Percentiles rank a stretch among this genome's conserved stretches.
Evolutionary conservation across 2,113 vertebrate genomes (phyloP).

Genomic region (Holacanthus passer): DNA sequence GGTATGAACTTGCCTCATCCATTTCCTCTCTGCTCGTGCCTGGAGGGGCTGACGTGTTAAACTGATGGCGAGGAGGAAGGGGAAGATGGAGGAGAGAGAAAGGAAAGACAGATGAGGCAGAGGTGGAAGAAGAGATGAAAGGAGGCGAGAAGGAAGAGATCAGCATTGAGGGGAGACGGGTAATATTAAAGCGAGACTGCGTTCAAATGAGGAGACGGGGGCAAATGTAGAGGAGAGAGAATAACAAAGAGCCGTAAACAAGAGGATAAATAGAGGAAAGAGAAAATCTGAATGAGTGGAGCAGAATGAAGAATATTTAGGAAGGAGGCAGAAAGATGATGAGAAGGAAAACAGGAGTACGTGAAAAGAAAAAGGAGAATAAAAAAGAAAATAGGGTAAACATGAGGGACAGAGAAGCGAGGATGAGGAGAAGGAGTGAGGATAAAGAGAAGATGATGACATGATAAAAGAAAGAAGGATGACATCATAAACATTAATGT

Average conservation of each 20-base stretch:
- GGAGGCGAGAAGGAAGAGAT: slow-evolving; percentile 30
- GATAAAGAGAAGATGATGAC: slow-evolving; percentile 1
- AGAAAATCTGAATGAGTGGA: not conserved
- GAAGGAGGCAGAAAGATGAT: not conserved
- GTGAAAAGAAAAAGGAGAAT: not conserved
- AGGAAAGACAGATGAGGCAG: slow-evolving; percentile 42
- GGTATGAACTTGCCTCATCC: slow-evolving; percentile 46
- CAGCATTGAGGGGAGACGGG: slow-evolving; percentile 18
- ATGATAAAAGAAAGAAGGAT: slow-evolving; percentile 13
- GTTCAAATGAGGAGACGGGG: slow-evolving; percentile 17
- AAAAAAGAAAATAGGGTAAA: not conserved
- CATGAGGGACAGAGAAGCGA: not conserved
- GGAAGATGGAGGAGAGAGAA: slow-evolving; percentile 26
- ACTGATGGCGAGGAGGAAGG: slow-evolving; percentile 19
- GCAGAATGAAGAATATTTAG: not conserved
- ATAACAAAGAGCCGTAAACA: slow-evolving; percentile 11
- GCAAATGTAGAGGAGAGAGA: not conserved
- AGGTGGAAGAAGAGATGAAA: slow-evolving; percentile 58
- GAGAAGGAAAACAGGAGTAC: not conserved
- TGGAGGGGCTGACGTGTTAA: slow-evolving; percentile 54
- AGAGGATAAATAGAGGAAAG: not conserved
- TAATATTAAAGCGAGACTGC: slow-evolving; percentile 7
- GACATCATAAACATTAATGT: slow-evolving; percentile 25
- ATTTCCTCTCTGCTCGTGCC: slow-evolving; percentile 53
- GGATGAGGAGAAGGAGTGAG: slow-evolving; percentile 1